These are phyloP conservation scores for Rhagoletis pomonella DNA, from an alignment of 1,140 invertebrate species.

Conservation along the genomic window DNA sequence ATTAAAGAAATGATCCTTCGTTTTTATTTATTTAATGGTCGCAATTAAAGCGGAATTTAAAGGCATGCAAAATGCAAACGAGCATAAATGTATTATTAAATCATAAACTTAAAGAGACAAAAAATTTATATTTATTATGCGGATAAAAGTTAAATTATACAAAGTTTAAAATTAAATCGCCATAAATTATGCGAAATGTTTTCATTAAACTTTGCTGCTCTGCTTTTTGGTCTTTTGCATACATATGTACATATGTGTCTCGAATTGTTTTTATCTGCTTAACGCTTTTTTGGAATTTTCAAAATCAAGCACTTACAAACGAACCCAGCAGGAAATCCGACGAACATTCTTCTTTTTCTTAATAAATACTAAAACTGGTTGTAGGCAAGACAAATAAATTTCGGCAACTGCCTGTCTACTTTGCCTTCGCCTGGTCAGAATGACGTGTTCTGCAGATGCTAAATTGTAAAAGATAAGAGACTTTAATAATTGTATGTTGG, in stretches of 20 bases:
- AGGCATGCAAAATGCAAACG: neutral
- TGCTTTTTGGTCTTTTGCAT: neutral
- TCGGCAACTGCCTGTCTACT: too few species aligned
- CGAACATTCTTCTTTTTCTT: too few species aligned
- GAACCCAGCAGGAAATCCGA: too few species aligned
- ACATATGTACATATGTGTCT: neutral
- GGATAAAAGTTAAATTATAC: conserved; percentile 6
- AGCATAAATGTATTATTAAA: neutral
- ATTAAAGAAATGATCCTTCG: neutral
- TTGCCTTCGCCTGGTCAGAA: too few species aligned
- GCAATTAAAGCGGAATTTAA: neutral
- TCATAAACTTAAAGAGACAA: neutral
- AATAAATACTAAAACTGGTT: too few species aligned
- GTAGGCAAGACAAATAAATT: too few species aligned
- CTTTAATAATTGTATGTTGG: too few species aligned
- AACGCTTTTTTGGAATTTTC: neutral
- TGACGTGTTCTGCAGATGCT: too few species aligned
- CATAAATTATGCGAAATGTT: conserved; percentile 38
- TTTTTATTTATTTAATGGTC: neutral
- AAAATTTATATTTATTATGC: neutral
- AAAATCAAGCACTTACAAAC: neutral
- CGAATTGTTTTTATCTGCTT: neutral
- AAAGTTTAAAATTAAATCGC: neutral
- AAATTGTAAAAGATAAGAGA: too few species aligned
- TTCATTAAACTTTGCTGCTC: neutral